Base-by-base conservation (phyloP, 2,113 vertebrate species). In the Cettia cetti region DNA sequence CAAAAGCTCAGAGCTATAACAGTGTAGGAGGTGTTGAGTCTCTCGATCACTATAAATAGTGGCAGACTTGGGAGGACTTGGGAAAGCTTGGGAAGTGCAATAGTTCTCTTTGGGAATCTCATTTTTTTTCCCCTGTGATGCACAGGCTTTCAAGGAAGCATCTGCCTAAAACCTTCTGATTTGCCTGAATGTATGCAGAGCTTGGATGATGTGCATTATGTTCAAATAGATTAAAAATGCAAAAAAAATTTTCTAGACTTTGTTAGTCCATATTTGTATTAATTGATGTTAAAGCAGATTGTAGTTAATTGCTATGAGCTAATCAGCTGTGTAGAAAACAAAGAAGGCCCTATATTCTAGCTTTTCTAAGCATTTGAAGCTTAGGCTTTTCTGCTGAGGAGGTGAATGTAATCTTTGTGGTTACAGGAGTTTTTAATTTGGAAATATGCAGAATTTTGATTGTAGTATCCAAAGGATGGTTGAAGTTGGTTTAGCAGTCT, bases 231-330 rank as follows among this genome's bases (percentile, higher is more conserved):
- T 76, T 86, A 15, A 77, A 86, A 70, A 60, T 28, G n/a, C 54
- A 61, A 53, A 61, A 54, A 69, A 39, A 78, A 24, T 11, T 45
- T 61, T 33, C 23, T 47, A n/a, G 47, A 39, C 10, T 1, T 31
- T 19, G 19, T 63, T 59, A 0, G 1, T 60, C 22, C 1, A 0
- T 27, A 4, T 78, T 85, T 57, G 5, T 85, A 4, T 37, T 75
- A 53, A 40, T n/a, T 21, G 21, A 7, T 3, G 28, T 17, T 53
- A 57, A 71, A 59, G 42, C 33, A 63, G 39, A 10, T 63, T 59
- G 71, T 22, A 30, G 37, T n/a, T 94, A n/a, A 57, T 91, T 89
- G 39, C 71, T 47, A 0, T 23, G 68, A 89, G 59, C 49, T 66
- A 33, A 79, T 75, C 21, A 52, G 52, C 59, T 71, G 19, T 0